Base-by-base conservation (phyloP, 1,140 invertebrate species). In the Solen grandis region DNA sequence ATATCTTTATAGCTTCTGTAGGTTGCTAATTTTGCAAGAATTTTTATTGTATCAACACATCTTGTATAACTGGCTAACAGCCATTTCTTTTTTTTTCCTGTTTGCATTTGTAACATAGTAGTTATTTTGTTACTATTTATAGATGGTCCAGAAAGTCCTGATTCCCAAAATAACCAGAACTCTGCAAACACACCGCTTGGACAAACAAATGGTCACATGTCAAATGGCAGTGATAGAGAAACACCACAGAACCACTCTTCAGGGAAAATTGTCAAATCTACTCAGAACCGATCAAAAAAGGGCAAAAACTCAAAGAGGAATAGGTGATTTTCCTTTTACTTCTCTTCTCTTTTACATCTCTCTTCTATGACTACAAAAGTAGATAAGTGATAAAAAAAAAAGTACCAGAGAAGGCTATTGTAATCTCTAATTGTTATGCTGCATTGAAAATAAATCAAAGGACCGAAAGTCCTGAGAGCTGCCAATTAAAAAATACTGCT, bases 91-190 rank as follows among this genome's bases (percentile, higher is more conserved):
- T n/a, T n/a, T n/a, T n/a, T n/a, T n/a, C n/a, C n/a, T n/a, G n/a
- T n/a, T n/a, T n/a, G n/a, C n/a, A n/a, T n/a, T n/a, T n/a, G n/a
- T n/a, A n/a, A n/a, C n/a, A n/a, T n/a, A n/a, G n/a, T n/a, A n/a
- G n/a, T n/a, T n/a, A n/a, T n/a, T n/a, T n/a, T n/a, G n/a, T n/a
- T n/a, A n/a, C n/a, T 72, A 54, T 69, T 75, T 55, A 38, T 73
- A 86, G 88, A 86, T 80, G 96, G 96, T 88, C 94, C 95, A 88
- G 96, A 96, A 88, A 97, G 96, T 93, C 97, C 97, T 92, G 97
- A 98, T 92, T 97, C 96, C 16, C 96, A 97, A 92, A 96, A 94
- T 82, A 94, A 94, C 59, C 94, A 95, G 86, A 95, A 94, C 87
- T 94, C 94, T 78, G 94, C 94, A 87, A 94, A 95, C 87, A 95